Evolutionary conservation across 2,888 invertebrate genomes (phyloP), one percentile per base, ranked within the genome.

Genomic region (Drosophila kokeensis): DNA sequence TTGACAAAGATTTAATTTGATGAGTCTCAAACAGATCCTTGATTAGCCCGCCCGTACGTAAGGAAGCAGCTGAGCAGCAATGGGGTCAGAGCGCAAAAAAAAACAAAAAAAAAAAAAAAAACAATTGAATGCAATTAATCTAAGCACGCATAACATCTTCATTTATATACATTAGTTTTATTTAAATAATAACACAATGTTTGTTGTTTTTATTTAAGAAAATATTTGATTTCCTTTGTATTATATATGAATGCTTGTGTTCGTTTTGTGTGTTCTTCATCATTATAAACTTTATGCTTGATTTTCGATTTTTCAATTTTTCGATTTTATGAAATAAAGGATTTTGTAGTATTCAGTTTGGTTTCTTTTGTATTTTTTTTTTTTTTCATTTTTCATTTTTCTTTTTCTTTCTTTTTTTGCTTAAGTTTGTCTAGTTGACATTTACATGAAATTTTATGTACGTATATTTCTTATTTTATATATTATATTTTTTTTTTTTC

Each of bases 171-270:
- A 86, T 80, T 69, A 61, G 76, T 84, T 90, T 91, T 87, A 90
- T 91, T 90, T 82, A 90, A 90, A 91, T 91, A 89, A 91, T 91
- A 91, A 90, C 90, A 91, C 89, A 87, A 69, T 76, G 64, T 76
- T 86, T 77, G 61, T 71, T 81, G 50, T 73, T 76, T 78, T 75
- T 82, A 78, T 80, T 85, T 91, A 91, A 79, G 91, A 90, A 91
- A 91, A 91, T 90, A 91, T 81, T 91, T 79, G 73, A 81, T 77
- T 82, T 76, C 72, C 60, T 76, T 79, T 74, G 65, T 73, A 63
- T 59, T 71, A 58, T 70, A 64, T 70, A 71, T 76, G 76, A 71
- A 74, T 80, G 75, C 69, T 67, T 81, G 50, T 76, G 71, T 53
- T 69, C 52, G 61, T 73, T 73, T 60, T 58, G 50, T 68, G 15